Conservation (phyloP, 2,888 invertebrate species). For the Dasypolia templi region DNA sequence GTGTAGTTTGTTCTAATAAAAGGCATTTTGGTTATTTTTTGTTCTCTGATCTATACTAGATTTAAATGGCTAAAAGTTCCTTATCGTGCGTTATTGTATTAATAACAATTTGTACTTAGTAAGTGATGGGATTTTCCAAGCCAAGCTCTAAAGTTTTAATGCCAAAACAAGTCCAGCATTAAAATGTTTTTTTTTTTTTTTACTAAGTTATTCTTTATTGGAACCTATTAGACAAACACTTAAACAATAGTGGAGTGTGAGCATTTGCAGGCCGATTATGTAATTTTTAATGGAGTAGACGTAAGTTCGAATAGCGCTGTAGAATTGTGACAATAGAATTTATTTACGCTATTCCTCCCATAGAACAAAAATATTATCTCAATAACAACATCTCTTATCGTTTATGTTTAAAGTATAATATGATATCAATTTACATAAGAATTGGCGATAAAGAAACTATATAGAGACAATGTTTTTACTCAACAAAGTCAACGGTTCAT, state of each 20-base stretch:
- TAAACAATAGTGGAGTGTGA: neutral
- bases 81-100: neutral
- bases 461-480: slow-evolving; percentile 65
- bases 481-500: slow-evolving; percentile 73
- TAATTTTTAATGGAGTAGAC: neutral
- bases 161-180: neutral
- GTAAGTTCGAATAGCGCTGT: neutral
- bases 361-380: slow-evolving; percentile 28
- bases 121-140: neutral
- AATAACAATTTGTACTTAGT: neutral
- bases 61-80: neutral
- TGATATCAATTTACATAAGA: slow-evolving; percentile 75
- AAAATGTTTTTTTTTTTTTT: too few species aligned
- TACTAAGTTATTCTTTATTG: neutral
- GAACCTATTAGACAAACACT: neutral
- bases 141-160: neutral
- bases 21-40: neutral
- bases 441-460: slow-evolving; percentile 68
- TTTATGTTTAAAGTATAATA: slow-evolving; percentile 48
- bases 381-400: slow-evolving; percentile 58
- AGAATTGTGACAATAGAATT: neutral
- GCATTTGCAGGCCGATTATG: neutral
- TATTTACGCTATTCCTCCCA: neutral
- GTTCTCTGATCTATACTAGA: neutral
- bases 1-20: neutral